phyloP scores from a whole-genome alignment of 1,140 invertebrate genomes.

The Musca domestica region DNA sequence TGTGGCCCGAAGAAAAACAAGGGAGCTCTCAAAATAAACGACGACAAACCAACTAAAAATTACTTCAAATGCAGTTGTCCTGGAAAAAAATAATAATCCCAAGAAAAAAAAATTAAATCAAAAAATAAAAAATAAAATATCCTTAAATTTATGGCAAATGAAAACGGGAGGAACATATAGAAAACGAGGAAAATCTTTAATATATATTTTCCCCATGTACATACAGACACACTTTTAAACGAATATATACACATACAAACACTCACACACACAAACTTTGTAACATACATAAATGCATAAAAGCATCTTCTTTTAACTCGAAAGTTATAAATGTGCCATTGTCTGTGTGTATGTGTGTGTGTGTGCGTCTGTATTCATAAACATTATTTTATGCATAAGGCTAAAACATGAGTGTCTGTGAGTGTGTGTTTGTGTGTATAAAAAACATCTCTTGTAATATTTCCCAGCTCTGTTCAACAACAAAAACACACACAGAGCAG shows the following conservation, averaged over 20 bases:
- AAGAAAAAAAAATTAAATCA: too few species aligned
- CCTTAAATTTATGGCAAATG: too few species aligned
- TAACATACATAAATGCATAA: not conserved
- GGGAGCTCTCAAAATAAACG: not conserved
- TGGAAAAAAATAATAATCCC: too few species aligned
- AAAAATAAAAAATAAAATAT: too few species aligned
- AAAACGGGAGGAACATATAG: too few species aligned
- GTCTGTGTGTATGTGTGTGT: slow-evolving; percentile 4
- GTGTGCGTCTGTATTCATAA: not conserved
- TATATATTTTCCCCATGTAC: too few species aligned
- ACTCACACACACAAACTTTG: too few species aligned
- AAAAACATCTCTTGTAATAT: too few species aligned
- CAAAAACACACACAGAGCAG: too few species aligned
- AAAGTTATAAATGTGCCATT: not conserved
- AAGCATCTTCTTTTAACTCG: not conserved
- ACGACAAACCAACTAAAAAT: not conserved
- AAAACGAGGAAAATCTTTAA: too few species aligned
- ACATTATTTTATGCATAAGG: slow-evolving; percentile 1
- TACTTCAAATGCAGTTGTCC: not conserved
- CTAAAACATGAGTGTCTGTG: not conserved
- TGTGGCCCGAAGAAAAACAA: not conserved
- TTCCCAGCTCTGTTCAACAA: too few species aligned
- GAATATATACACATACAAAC: not conserved
- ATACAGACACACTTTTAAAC: too few species aligned
- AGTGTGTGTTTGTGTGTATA: not conserved